phyloP scores from a whole-genome alignment of 2,797 vertebrate species.

The Gymnoscopelus microlampas region DNA sequence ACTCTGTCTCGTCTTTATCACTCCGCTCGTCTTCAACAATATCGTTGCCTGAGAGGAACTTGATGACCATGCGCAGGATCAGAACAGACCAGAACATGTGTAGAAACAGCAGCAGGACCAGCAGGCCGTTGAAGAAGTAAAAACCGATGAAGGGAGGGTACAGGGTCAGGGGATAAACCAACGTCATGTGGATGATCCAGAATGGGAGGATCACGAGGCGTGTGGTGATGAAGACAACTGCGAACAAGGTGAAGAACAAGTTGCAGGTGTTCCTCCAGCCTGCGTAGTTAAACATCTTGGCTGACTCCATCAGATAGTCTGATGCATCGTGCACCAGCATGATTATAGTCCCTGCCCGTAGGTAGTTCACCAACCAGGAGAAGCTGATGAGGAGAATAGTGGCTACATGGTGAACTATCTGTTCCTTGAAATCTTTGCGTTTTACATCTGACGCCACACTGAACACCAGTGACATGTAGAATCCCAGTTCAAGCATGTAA shows the following conservation, averaged over 20 bases:
- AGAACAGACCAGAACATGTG: slow-evolving; percentile 95
- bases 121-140: slow-evolving; percentile 94
- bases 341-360: slow-evolving; percentile 92
- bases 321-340: slow-evolving; percentile 94
- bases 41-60: slow-evolving; percentile 94
- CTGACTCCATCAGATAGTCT: slow-evolving; percentile 93
- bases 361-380: slow-evolving; percentile 95
- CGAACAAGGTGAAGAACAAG: slow-evolving; percentile 91
- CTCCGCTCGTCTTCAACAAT: slow-evolving; percentile 93
- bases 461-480: slow-evolving; percentile 93
- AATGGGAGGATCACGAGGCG: slow-evolving; percentile 93
- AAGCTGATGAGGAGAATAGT: slow-evolving; percentile 93
- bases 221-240: slow-evolving; percentile 90
- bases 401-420: slow-evolving; percentile 93
- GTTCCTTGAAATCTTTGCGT: slow-evolving; percentile 96
- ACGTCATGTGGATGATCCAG: slow-evolving; percentile 92
- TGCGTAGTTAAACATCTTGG: slow-evolving; percentile 98
- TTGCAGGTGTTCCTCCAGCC: slow-evolving; percentile 96
- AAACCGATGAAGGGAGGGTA: slow-evolving; percentile 91
- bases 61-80: slow-evolving; percentile 93
- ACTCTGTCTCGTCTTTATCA: slow-evolving; percentile 89
- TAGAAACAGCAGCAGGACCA: slow-evolving; percentile 88
- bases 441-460: slow-evolving; percentile 94
- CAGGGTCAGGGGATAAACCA: slow-evolving; percentile 86
- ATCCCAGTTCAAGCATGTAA: slow-evolving; percentile 94